Evolutionary conservation across 2,888 invertebrate genomes (phyloP).

Genomic region (Ormyrus labotus): DNA sequence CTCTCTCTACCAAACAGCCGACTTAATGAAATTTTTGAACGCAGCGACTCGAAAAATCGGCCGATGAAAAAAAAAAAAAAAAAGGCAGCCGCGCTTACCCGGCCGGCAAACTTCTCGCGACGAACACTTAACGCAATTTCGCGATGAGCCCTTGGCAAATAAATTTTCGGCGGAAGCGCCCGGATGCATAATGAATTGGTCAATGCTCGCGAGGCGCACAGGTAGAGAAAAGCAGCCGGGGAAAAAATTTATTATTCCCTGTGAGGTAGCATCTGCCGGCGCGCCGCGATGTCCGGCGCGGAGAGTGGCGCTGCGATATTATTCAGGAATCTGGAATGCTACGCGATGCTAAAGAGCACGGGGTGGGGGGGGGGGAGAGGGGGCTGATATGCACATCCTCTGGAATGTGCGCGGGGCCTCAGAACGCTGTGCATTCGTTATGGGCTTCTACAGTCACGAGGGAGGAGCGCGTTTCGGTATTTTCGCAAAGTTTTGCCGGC

Average conservation of each 20-base stretch:
- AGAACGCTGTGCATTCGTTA: constrained; percentile 37
- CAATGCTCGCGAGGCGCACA: too few relatives aligned
- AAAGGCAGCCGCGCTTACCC: background rate
- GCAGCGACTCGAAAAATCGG: too few relatives aligned
- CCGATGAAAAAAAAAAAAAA: background rate
- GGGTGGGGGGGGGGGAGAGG: background rate
- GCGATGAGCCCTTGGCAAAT: too few relatives aligned
- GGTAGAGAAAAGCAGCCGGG: too few relatives aligned
- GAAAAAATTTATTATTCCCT: constrained; percentile 11
- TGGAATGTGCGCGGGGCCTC: background rate
- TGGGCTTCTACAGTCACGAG: constrained; percentile 24
- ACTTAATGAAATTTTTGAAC: too few relatives aligned
- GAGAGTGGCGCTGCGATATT: constrained; percentile 7
- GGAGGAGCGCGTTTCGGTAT: constrained; percentile 23
- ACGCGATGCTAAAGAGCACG: background rate
- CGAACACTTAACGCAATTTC: too few relatives aligned
- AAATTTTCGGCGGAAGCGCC: too few relatives aligned
- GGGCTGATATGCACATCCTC: too few relatives aligned
- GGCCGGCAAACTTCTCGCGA: background rate
- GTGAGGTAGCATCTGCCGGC: background rate
- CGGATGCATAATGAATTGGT: too few relatives aligned
- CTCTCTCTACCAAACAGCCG: too few relatives aligned
- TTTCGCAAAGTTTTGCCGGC: constrained; percentile 31
- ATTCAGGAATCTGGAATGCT: constrained; percentile 22
- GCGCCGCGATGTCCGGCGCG: constrained; percentile 3